Percentiles rank a stretch among this genome's conserved stretches.
Evolutionary conservation across 1,140 invertebrate species (phyloP).

Genomic region (Phymastichus coffea): DNA sequence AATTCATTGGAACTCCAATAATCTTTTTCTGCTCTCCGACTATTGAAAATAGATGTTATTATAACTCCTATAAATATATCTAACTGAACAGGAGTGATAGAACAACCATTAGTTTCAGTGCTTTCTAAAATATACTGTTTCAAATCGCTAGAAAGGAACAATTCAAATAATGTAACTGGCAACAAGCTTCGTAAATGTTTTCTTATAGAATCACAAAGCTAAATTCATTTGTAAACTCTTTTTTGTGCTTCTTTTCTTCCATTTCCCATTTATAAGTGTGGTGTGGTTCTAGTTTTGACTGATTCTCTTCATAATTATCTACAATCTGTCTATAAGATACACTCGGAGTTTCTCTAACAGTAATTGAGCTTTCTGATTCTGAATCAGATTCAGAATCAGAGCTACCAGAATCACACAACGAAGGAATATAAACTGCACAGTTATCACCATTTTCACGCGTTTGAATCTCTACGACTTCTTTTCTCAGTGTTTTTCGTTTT

Average conservation of each 20-base stretch:
- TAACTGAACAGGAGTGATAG: too few relatives aligned
- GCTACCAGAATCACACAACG: background rate
- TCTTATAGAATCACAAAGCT: background rate
- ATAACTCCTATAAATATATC: too few relatives aligned
- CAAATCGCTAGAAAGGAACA: background rate
- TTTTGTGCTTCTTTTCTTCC: background rate
- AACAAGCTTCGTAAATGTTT: background rate
- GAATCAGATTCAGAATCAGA: constrained; percentile 13
- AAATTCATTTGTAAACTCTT: constrained; percentile 4
- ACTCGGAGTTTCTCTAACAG: background rate
- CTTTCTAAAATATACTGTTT: background rate
- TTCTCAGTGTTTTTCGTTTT: background rate
- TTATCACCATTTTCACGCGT: background rate
- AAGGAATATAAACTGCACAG: background rate
- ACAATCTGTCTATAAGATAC: background rate
- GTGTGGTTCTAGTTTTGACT: too few relatives aligned
- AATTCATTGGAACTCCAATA: background rate
- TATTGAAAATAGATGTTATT: too few relatives aligned
- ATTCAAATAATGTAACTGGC: too few relatives aligned
- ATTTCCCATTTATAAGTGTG: too few relatives aligned
- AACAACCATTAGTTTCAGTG: background rate
- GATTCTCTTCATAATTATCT: background rate
- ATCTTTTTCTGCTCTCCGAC: background rate
- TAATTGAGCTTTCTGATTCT: background rate
- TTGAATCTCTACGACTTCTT: too few relatives aligned